Conservation (phyloP, 2,888 invertebrate genomes). For the Catocala nupta region DNA sequence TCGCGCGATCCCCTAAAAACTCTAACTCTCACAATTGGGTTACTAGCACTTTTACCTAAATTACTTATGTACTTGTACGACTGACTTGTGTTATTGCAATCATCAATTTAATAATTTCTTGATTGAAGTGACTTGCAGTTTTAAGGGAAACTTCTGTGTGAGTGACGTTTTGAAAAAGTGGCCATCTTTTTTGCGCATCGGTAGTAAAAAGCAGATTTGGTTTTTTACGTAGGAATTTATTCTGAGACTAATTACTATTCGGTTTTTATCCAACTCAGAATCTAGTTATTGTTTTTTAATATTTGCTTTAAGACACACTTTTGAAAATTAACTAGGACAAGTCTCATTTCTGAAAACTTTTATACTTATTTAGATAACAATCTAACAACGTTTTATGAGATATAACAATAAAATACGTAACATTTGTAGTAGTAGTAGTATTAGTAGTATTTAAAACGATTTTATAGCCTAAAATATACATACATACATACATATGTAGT, state of each 20-base stretch:
- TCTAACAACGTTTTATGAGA: no score
- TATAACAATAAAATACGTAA: no score
- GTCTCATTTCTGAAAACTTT: no score
- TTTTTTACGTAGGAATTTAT: background rate
- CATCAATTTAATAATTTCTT: background rate
- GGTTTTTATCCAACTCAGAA: background rate
- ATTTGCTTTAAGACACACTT: no score
- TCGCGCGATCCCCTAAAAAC: background rate
- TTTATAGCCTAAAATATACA: no score
- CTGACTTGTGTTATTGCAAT: background rate
- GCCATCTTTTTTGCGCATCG: constrained; percentile 17
- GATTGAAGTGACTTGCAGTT: constrained; percentile 8
- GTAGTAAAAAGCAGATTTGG: constrained; percentile 9
- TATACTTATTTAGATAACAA: no score
- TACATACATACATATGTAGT: no score
- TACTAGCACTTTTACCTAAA: constrained; percentile 10
- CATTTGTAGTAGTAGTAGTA: no score
- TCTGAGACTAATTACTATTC: background rate
- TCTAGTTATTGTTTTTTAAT: background rate
- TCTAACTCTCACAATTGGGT: constrained; percentile 13
- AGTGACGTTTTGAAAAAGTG: constrained; percentile 18
- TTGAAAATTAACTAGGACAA: no score
- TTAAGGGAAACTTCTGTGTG: constrained; percentile 3
- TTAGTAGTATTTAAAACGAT: no score
- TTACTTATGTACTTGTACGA: background rate